phyloP scores from a whole-genome alignment of 2,113 vertebrate species.

The Datnioides undecimradiatus region DNA sequence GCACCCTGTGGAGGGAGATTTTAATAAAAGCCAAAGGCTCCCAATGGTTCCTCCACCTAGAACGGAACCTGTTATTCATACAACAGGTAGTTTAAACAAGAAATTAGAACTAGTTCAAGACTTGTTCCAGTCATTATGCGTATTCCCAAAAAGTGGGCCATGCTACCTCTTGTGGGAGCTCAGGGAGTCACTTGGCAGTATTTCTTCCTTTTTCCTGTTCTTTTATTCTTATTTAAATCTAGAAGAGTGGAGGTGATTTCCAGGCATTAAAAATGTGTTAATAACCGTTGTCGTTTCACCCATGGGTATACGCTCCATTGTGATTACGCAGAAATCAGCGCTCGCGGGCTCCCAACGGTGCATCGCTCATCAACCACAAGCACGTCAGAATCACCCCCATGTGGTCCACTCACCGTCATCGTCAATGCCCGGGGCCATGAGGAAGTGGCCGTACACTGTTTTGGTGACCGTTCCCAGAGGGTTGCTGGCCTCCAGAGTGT shows the following conservation, averaged over 20 bases:
- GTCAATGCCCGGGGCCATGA: conserved; percentile 84
- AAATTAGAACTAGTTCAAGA: conserved; percentile 23
- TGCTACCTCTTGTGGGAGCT: conserved; percentile 15
- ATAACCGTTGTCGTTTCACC: neutral
- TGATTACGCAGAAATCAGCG: conserved; percentile 2
- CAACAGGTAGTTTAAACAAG: conserved; percentile 12
- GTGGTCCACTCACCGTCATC: conserved; percentile 62
- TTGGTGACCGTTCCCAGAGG: conserved; percentile 90
- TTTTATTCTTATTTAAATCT: conserved; percentile 34
- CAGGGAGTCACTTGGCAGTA: conserved; percentile 25
- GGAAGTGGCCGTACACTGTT: conserved; percentile 94
- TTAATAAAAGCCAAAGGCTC: conserved; percentile 56
- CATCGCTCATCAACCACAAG: conserved; percentile 8
- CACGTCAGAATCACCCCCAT: no score
- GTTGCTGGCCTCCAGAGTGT: conserved; percentile 95
- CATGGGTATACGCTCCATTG: neutral
- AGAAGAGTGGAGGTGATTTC: neutral
- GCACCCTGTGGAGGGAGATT: conserved; percentile 41
- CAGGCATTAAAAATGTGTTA: conserved; percentile 19
- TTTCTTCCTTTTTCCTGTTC: conserved; percentile 19
- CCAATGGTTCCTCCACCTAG: neutral
- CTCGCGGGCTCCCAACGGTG: neutral
- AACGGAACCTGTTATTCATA: conserved; percentile 17
- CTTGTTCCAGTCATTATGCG: neutral
- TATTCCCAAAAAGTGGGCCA: conserved; percentile 11